Evolutionary conservation across 2,113 vertebrate species (phyloP), one percentile per base, ranked within the genome.

Genomic region (Dascyllus trimaculatus): DNA sequence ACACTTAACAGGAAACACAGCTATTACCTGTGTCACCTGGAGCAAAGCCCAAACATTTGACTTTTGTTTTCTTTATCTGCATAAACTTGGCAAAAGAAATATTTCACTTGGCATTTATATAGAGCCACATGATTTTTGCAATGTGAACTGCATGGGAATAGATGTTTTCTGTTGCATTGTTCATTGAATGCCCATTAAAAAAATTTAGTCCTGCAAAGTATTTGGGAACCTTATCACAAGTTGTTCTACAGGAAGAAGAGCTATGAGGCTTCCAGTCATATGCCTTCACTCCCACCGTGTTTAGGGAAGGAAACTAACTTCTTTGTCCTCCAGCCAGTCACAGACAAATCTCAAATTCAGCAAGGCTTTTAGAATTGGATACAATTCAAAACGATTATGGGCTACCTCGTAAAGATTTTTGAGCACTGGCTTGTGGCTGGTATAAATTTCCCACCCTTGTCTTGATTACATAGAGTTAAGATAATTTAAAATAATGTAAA

Each of bases 401-500:
- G 29, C 22, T 52, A 9, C 45, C 63, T 46, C 14, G 17, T 49
- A 17, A 29, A 45, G 32, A 38, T 84, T 74, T 62, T 21, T 65
- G 25, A 80, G 54, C 51, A 49, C 74, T 84, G 69, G 63, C 75
- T 71, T 25, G 78, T 60, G 61, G 57, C 81, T 86, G 64, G 56
- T 62, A 49, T 75, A 60, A 14, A 78, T 82, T 65, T 84, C 24
- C 57, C 64, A 61, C 54, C 64, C 56, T 58, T 26, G 24, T 73
- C 29, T 56, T 62, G 24, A 57, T 66, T 19, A 75, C n/a, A 58
- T 11, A 67, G 22, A 60, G 75, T 52, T 25, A 25, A 72, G 4
- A 57, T 40, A 2, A 40, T 71, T 74, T 71, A 49, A 74, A 76
- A 65, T 54, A 57, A 74, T 69, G 46, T 24, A 58, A 82, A 85